A percentile compares a stretch with the other conserved stretches of the same genome.
Conservation (phyloP, 1,140 invertebrate species). For the Hylyphantes graminicola region DNA sequence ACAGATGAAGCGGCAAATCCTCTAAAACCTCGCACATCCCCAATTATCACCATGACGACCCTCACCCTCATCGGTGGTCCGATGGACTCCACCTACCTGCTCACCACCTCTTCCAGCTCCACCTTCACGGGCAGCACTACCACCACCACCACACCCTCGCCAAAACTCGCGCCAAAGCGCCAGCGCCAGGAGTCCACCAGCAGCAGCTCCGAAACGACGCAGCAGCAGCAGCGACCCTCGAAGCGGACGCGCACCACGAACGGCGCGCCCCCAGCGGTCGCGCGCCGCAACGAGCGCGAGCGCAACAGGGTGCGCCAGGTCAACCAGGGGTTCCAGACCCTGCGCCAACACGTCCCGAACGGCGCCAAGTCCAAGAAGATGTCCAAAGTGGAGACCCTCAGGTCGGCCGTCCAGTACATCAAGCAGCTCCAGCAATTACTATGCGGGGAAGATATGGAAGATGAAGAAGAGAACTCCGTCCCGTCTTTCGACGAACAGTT, state of each 20-base stretch:
- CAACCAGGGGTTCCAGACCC: slow-evolving; percentile 82
- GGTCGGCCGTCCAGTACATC: slow-evolving; percentile 95
- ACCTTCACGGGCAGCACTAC: slow-evolving; percentile 10
- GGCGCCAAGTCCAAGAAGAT: slow-evolving; percentile 85
- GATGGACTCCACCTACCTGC: slow-evolving; percentile 20
- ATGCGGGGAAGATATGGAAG: slow-evolving; percentile 64
- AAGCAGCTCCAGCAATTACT: slow-evolving; percentile 83
- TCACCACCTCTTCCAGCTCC: not conserved
- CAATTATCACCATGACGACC: not conserved
- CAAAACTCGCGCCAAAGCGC: not conserved
- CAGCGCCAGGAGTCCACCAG: not conserved
- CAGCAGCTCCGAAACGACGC: not conserved
- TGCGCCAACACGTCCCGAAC: slow-evolving; percentile 85
- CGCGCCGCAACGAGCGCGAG: slow-evolving; percentile 90
- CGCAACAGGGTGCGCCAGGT: slow-evolving; percentile 95
- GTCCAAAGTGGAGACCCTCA: slow-evolving; percentile 92
- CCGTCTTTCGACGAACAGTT: slow-evolving; percentile 30
- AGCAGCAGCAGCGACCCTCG: not conserved
- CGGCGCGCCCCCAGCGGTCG: slow-evolving; percentile 81
- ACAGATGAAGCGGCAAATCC: not conserved
- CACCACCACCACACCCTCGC: not conserved
- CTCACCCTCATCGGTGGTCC: slow-evolving; percentile 15
- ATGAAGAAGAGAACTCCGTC: slow-evolving; percentile 14
- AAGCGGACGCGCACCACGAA: slow-evolving; percentile 61
- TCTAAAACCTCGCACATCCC: not conserved